These are phyloP conservation scores for Phoxinus dragarum DNA, from an alignment of 2,797 vertebrate genomes.

Conservation along the genomic window DNA sequence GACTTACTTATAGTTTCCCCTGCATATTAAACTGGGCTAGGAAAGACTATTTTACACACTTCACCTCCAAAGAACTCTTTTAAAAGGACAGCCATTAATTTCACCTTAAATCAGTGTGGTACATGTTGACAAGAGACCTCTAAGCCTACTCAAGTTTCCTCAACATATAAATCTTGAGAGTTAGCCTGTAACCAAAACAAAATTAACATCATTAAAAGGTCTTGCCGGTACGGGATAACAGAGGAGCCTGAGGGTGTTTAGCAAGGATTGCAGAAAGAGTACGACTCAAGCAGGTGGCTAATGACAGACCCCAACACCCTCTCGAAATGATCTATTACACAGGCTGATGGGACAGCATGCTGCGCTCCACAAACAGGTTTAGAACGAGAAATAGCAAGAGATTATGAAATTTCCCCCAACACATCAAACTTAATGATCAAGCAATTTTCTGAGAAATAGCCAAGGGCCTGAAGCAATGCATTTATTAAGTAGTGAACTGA, in stretches of 20 bases:
- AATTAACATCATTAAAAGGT: constrained; percentile 41
- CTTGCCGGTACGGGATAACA: constrained; percentile 27
- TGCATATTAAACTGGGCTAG: background rate
- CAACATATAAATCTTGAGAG: constrained; percentile 44
- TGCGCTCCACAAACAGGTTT: constrained; percentile 16
- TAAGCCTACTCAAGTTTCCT: constrained; percentile 24
- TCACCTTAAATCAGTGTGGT: constrained; percentile 31
- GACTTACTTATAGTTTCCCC: background rate
- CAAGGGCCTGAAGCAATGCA: background rate
- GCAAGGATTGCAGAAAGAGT: constrained; percentile 12
- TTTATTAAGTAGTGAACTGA: constrained; percentile 31
- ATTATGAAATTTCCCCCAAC: constrained; percentile 22
- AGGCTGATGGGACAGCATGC: constrained; percentile 32
- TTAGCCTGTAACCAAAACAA: constrained; percentile 44
- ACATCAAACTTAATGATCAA: constrained; percentile 41
- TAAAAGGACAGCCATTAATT: constrained; percentile 40
- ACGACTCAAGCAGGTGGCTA: constrained; percentile 47
- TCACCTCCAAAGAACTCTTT: constrained; percentile 22
- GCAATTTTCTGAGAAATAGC: constrained; percentile 19
- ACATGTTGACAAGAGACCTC: constrained; percentile 38
- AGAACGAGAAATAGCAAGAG: constrained; percentile 20
- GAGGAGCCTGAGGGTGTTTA: constrained; percentile 28
- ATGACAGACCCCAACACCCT: constrained; percentile 40
- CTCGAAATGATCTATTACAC: constrained; percentile 40
- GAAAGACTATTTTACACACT: background rate